A percentile compares a stretch with the other conserved stretches of the same genome.
Conservation (phyloP, 2,113 vertebrate genomes). For the Harpagus bidentatus region DNA sequence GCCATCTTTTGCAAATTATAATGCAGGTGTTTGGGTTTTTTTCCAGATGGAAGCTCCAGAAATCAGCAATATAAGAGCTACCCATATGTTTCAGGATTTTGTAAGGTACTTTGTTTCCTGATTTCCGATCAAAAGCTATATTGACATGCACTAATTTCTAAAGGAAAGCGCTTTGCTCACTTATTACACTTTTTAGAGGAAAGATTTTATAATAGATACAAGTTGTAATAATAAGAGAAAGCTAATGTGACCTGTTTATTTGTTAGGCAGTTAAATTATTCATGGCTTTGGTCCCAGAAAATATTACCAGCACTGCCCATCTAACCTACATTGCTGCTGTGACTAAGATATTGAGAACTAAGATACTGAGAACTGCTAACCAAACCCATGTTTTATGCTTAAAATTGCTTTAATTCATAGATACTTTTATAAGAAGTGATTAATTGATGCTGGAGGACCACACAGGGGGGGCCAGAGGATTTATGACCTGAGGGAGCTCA, state of each 20-base stretch:
- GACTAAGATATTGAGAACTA: neutral
- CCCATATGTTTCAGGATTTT: neutral
- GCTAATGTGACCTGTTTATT: neutral
- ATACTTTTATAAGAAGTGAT: neutral
- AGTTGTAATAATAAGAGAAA: neutral
- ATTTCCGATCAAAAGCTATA: neutral
- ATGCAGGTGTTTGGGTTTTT: neutral
- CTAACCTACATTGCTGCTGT: neutral
- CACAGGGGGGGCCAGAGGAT: neutral
- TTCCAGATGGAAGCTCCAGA: neutral
- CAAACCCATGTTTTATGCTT: neutral
- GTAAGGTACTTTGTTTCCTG: neutral
- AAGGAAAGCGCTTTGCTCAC: neutral
- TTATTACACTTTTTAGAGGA: neutral
- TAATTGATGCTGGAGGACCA: neutral
- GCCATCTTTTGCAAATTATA: neutral
- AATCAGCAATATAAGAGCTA: neutral
- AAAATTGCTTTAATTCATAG: neutral
- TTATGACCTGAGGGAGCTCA: neutral
- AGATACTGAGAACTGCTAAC: neutral
- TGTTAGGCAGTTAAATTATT: neutral
- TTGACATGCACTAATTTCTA: neutral
- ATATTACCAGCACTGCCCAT: neutral
- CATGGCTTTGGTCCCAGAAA: neutral
- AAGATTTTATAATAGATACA: neutral